Evolutionary conservation across 2,113 vertebrate genomes (phyloP).

Genomic region (Leptobrachium leishanense): DNA sequence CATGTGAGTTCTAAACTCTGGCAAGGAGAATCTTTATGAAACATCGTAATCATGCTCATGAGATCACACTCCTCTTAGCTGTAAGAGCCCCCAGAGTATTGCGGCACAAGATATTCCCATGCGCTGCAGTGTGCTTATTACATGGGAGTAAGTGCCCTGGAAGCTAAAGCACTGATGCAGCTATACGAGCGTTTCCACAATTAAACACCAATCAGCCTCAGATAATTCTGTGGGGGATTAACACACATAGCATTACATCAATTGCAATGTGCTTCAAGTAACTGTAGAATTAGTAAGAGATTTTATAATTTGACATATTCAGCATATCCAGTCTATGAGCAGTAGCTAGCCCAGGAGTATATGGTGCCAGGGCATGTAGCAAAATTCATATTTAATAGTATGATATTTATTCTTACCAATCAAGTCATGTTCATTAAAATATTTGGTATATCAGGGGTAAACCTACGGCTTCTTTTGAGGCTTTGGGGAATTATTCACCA

Average conservation of each 20-base stretch:
- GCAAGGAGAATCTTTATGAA: not conserved
- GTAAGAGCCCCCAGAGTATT: not conserved
- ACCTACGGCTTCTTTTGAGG: too few relatives aligned
- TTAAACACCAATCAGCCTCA: slow-evolving; percentile 1
- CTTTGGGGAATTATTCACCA: too few relatives aligned
- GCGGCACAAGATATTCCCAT: not conserved
- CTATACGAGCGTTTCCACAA: not conserved
- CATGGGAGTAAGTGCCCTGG: not conserved
- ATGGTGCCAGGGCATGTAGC: too few relatives aligned
- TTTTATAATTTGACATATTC: not conserved
- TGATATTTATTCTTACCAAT: too few relatives aligned
- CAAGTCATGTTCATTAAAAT: too few relatives aligned
- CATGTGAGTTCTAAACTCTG: not conserved
- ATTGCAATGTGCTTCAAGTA: not conserved
- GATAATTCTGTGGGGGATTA: slow-evolving; percentile 1
- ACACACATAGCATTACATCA: not conserved
- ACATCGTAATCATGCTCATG: not conserved
- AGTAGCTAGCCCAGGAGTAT: too few relatives aligned
- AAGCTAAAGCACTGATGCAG: not conserved
- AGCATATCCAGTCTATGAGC: not conserved
- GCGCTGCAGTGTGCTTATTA: not conserved
- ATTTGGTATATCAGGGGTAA: too few relatives aligned
- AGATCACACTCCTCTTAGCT: not conserved
- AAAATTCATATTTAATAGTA: too few relatives aligned
- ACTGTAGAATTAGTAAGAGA: not conserved